Base-by-base conservation (phyloP, 1,140 invertebrate species). In the Asobara japonica region DNA sequence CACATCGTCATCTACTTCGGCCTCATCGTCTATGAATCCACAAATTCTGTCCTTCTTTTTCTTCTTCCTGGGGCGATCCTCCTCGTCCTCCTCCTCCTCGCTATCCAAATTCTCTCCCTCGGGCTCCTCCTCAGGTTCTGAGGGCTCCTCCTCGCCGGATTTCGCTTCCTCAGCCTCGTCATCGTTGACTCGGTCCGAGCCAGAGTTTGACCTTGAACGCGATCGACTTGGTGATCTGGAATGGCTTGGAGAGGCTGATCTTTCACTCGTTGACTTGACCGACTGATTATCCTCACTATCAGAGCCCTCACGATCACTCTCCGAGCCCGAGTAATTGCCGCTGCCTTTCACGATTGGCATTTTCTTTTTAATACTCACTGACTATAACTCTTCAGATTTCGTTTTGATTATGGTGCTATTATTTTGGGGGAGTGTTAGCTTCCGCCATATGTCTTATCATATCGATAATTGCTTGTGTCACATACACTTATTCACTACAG, bases 21-120 rank as follows among this genome's bases (percentile, higher is more conserved):
- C 97, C 89, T 98, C 97, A 79, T 98, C 96, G 82, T 98, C 93
- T 86, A 98, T 98, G 81, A 98, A 98, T 56, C 94, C 96, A 72
- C 93, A 91, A 83, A 91, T 93, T 69, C 90, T 86, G 64, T 79
- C 91, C 79, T 93, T 94, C 77, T 94, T 93, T 80, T 93, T 94
- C 78, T 94, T 94, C 66, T 93, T 91, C 69, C 92, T 89, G 33
- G 91, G 90, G 64, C 90, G 87, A 48, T 90, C 89, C 65, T 91
- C 78, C 31, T 80, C 51, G 5, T 75, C 73, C 16, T 75, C 67
- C 20, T 78, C 31, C 79, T 97, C 94, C n/a, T 62, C 60, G 13
- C 31, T 29, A 62, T 83, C 81, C 25, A 78, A 82, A 25, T 76
- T 75, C 48, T 82, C 74, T 31, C 82, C 81, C 69, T 83, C 82